These are phyloP conservation scores for Cirrhinus mrigala DNA, from an alignment of 2,797 vertebrate species.

Conservation along the genomic window DNA sequence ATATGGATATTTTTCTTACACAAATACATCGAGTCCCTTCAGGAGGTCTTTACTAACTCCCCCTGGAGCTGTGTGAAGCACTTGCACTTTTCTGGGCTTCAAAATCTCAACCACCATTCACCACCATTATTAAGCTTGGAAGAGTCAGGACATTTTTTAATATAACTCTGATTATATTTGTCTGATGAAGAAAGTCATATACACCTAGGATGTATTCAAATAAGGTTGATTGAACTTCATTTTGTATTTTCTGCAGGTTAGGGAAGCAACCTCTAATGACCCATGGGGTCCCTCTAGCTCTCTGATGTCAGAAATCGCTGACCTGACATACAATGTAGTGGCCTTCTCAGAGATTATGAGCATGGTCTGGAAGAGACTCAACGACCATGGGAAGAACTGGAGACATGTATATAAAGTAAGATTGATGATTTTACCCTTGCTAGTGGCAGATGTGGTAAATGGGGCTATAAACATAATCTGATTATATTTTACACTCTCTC, in stretches of 20 bases:
- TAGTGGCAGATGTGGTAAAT: neutral
- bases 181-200: too few species aligned
- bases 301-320: conserved; percentile 94
- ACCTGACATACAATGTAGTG: conserved; percentile 94
- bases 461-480: neutral
- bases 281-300: conserved; percentile 96
- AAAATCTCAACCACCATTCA: too few species aligned
- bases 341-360: conserved; percentile 98
- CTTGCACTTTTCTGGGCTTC: too few species aligned
- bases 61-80: too few species aligned
- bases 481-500: neutral
- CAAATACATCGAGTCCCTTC: too few species aligned
- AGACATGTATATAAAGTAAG: conserved; percentile 93
- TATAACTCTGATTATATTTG: too few species aligned
- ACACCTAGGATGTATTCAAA: too few species aligned
- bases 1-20: too few species aligned
- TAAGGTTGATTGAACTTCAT: too few species aligned
- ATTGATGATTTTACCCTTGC: neutral
- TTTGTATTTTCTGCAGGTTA: conserved; percentile 71
- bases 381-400: conserved; percentile 96
- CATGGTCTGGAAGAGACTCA: conserved; percentile 96
- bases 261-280: conserved; percentile 93
- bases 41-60: too few species aligned
- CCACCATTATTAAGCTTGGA: too few species aligned
- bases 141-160: too few species aligned